Evolutionary conservation across 2,888 invertebrate species (phyloP), one percentile per base, ranked within the genome.

Genomic region (Linyphia triangularis): DNA sequence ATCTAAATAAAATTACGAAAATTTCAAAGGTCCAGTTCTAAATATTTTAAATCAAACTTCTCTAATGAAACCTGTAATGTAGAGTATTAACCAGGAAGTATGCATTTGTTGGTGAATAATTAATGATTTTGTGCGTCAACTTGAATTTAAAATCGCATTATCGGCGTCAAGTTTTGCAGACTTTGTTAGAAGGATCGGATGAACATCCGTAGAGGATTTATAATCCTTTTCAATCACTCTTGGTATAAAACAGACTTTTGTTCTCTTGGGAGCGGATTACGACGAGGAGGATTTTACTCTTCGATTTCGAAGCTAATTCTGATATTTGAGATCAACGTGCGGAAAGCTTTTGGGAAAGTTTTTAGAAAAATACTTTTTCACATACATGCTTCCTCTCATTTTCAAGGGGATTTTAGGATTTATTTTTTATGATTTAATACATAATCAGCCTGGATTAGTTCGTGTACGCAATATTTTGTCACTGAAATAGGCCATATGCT

Each of bases 201-300:
- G 26, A 51, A 30, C 51, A 51, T 51, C 78, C 16, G 28, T 10
- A 30, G 72, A 10, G 40, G 37, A 72, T 26, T 43, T 40, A 9
- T 82, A 82, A 82, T 72, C 82, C 72, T 59, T 40, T 82, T 82
- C 72, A 82, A 82, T 82, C 82, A 82, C 72, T 28, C 33, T 37
- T 24, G 30, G 59, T n/a, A 33, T 26, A 63, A 61, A 22, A n/a
- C n/a, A 59, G 70, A 26, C 72, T 72, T 40, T 61, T 4, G 22
- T n/a, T 67, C 37, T n/a, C 37, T 22, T 37, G 37, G 59, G 69
- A 13, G 59, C 16, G 43, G 81, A 63, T 63, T 72, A 59, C 26
- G 5, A 61, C 7, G 37, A 28, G 40, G 57, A 40, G 72, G 61
- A 37, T 40, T 82, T 37, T 61, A 19, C 22, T 13, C 9, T 63